A percentile compares a stretch with the other conserved stretches of the same genome.
These are phyloP conservation scores for Chironomus striatipennis DNA, from an alignment of 1,140 invertebrate genomes.

Conservation along the genomic window DNA sequence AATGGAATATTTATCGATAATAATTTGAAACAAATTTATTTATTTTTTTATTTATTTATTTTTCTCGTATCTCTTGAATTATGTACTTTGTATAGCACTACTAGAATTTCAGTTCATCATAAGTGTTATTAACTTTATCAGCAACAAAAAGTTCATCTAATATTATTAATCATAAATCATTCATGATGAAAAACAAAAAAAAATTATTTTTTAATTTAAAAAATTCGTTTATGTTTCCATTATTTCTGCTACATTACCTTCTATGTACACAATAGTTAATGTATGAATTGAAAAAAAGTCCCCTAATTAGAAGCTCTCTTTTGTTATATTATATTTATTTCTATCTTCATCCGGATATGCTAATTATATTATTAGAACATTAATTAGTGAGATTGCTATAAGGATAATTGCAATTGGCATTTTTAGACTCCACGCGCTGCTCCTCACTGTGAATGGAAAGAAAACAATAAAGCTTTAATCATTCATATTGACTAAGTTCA, in stretches of 20 bases:
- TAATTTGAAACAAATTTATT: neutral
- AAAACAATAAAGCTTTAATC: no score
- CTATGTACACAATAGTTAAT: neutral
- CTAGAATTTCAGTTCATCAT: no score
- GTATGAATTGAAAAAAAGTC: neutral
- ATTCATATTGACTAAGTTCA: neutral
- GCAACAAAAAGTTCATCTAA: no score
- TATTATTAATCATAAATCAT: no score
- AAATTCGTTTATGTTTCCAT: no score
- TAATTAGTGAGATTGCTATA: constrained; percentile 17
- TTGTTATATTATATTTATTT: neutral
- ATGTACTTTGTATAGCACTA: no score
- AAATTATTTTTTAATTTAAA: no score
- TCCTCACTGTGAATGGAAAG: neutral
- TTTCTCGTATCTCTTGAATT: no score
- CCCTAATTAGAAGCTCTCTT: constrained; percentile 21
- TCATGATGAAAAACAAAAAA: no score
- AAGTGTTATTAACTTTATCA: no score
- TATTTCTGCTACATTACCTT: neutral
- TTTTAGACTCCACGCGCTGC: neutral
- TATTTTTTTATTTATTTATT: no score
- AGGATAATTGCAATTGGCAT: constrained; percentile 19
- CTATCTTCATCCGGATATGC: neutral
- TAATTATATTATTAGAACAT: constrained; percentile 4
- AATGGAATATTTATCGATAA: neutral